Base-by-base conservation (phyloP, 2,888 invertebrate species). In the Tribolium freemani region DNA sequence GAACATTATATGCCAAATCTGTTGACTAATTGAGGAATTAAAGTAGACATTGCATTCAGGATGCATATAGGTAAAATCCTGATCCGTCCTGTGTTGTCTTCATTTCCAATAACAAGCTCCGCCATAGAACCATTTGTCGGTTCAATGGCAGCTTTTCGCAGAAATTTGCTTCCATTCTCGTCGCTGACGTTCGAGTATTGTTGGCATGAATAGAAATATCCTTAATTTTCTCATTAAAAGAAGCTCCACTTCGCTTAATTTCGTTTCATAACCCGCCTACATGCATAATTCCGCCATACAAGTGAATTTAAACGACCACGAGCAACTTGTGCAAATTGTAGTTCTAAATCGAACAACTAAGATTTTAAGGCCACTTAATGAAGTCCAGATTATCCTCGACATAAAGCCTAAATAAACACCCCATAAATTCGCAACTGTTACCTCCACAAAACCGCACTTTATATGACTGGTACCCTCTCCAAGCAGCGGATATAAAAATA, bases 11-110 rank as follows among this genome's bases (percentile, higher is more conserved):
- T 66, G 50, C 60, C 63, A 66, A 74, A 73, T 76, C 69, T 75
- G 76, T 77, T 73, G 77, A 76, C 77, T 79, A 79, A 78, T 79
- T 78, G 77, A 63, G 73, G 68, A 69, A 74, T 76, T 76, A 74
- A 74, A 68, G 71, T 74, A 72, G 45, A 16, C 46, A 64, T 48
- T 68, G 68, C 61, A 71, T 71, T 54, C 20, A 63, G 61, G 60
- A 72, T 68, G 61, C 68, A 60, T 48, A 46, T 48, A 46, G 31
- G 68, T 54, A 66, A 58, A 68, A 57, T 48, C 51, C 31, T 11
- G 46, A 46, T 30, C 50, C 50, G 57, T 48, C 46, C 45, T 44
- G 10, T 9, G 21, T 56, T 46, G 26, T 48, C 57, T 57, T 68
- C 46, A 50, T 31, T 50, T 50, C 45, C 9, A 30, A 56, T 57